Evolutionary conservation across 2,797 vertebrate species (phyloP), one percentile per base, ranked within the genome.

Genomic region (Myripristis murdjan): DNA sequence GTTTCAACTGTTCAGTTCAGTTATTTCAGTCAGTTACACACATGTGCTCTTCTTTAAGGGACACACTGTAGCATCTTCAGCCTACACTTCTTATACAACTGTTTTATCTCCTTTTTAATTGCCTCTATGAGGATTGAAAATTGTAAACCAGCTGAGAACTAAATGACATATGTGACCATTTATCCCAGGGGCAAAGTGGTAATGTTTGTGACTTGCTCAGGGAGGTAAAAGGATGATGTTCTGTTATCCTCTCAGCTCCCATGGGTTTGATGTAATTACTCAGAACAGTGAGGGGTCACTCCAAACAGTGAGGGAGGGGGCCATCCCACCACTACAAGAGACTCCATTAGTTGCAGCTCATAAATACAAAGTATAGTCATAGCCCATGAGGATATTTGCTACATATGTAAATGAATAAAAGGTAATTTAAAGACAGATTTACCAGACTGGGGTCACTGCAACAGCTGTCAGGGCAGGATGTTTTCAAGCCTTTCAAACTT

Each of bases 221-320:
- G 28, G 60, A 65, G 69, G 74, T 64, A 68, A 66, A 37, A 54
- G 46, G 62, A 79, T 85, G 49, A 73, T 44, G 16, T 43, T 47
- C 26, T 15, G 71, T 67, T 70, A 39, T 57, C 20, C 60, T 46
- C 48, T 46, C 44, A 24, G 51, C 24, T 55, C 20, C 2, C 24
- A 31, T 26, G 16, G 6, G 53, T 62, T 59, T 77, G 24, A 73
- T 81, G 2, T 37, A 52, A 10, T 59, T 28, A 77, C 31, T 82
- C 49, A 64, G 33, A 51, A 37, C 14, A 28, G 22, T 61, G 35
- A 31, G 28, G 28, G 28, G 24, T 24, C 6, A 72, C 71, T 51
- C 62, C 6, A 72, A 64, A 64, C 71, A 75, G 33, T 31, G 55
- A 7, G 0, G 3, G 0, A 49, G 8, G 9, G 35, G 22, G 35